phyloP scores from a whole-genome alignment of 2,797 vertebrate species.

The Uromys caudimaculatus region DNA sequence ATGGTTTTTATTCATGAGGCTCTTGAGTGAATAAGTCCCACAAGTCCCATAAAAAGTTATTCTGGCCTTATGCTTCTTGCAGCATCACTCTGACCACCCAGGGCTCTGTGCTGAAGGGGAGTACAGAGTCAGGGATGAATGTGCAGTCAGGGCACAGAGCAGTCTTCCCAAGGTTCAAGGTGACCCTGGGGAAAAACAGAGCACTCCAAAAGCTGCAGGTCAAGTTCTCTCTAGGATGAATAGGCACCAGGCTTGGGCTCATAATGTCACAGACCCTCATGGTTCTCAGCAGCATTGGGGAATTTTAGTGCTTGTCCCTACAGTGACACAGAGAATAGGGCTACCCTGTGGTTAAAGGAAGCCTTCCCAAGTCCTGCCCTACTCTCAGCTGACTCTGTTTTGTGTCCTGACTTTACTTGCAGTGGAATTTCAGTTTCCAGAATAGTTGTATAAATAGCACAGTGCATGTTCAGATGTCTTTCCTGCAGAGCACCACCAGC shows the following conservation, averaged over 20 bases:
- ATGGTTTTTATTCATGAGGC: background rate
- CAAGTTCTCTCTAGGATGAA: background rate
- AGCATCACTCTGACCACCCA: background rate
- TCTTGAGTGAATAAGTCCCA: too few species aligned
- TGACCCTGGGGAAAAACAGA: background rate
- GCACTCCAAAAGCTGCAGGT: background rate
- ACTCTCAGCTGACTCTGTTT: too few species aligned
- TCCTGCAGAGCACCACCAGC: background rate
- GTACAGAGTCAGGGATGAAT: background rate
- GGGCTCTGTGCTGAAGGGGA: too few species aligned
- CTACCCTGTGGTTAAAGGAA: background rate
- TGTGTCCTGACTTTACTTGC: background rate
- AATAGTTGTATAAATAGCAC: background rate
- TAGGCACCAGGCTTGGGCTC: background rate
- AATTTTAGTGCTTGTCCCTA: background rate
- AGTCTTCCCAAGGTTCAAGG: background rate
- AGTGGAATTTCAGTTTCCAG: background rate
- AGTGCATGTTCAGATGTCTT: background rate
- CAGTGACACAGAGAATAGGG: background rate
- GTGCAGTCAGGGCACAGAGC: background rate
- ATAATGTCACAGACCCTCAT: background rate
- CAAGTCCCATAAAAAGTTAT: background rate
- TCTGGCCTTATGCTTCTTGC: background rate
- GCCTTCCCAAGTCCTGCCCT: background rate
- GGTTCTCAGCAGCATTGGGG: background rate